These are phyloP conservation scores for Pediacus dermestoides DNA, from an alignment of 2,888 invertebrate species.

Conservation along the genomic window DNA sequence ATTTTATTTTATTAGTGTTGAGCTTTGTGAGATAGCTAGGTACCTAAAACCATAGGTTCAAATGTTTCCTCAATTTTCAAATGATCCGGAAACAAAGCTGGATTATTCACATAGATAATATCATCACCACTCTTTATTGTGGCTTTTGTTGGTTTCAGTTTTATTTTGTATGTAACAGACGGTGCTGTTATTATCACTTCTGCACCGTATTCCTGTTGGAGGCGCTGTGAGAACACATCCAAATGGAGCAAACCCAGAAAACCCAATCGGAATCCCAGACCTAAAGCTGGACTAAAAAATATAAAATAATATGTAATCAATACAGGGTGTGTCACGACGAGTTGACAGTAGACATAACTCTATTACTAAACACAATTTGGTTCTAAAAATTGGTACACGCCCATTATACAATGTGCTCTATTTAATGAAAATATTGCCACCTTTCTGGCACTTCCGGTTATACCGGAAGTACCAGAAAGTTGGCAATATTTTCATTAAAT, in stretches of 20 bases:
- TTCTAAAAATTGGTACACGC: too few relatives aligned
- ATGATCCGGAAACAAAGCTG: conserved; percentile 66
- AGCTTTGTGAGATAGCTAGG: conserved; percentile 1
- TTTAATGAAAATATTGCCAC: too few relatives aligned
- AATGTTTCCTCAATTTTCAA: conserved; percentile 68
- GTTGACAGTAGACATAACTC: too few relatives aligned
- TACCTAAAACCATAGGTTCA: conserved; percentile 83
- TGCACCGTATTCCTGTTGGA: conserved; percentile 80
- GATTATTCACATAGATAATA: conserved; percentile 70
- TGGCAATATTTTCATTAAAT: too few relatives aligned
- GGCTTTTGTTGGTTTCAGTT: conserved; percentile 69
- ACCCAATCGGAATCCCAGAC: conserved; percentile 85
- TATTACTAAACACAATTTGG: too few relatives aligned
- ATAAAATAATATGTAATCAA: too few relatives aligned
- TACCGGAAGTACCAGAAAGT: too few relatives aligned
- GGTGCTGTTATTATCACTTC: conserved; percentile 81
- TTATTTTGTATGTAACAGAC: conserved; percentile 80
- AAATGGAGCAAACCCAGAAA: conserved; percentile 83
- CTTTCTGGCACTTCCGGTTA: too few relatives aligned
- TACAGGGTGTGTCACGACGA: too few relatives aligned
- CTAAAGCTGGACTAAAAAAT: conserved; percentile 73
- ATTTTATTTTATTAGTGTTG: background rate
- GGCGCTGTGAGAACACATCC: conserved; percentile 83
- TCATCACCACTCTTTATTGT: conserved; percentile 61
- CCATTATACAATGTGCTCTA: too few relatives aligned